Evolutionary conservation across 2,113 vertebrate species (phyloP).

Genomic region (Equus przewalskii): DNA sequence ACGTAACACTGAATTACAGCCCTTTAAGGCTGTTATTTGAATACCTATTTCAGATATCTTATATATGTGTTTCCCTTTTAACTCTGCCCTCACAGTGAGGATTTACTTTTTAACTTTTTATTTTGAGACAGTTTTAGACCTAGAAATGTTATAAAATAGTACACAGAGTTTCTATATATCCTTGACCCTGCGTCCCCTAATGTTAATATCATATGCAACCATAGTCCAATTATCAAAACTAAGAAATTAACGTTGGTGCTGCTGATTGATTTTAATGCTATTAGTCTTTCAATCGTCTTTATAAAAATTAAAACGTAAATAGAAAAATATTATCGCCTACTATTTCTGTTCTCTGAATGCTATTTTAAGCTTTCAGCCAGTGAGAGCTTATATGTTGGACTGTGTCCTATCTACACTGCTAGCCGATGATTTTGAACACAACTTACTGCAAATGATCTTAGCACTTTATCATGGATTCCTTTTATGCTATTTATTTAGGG

Average conservation of each 20-base stretch:
- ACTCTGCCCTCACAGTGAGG: neutral
- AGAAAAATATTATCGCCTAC: neutral
- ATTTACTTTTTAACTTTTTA: neutral
- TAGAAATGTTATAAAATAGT: neutral
- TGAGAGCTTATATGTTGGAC: neutral
- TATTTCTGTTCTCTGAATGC: neutral
- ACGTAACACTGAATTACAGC: neutral
- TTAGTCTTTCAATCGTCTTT: neutral
- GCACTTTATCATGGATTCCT: neutral
- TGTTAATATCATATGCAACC: neutral
- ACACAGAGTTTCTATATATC: neutral
- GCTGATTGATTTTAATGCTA: neutral
- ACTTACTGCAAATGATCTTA: neutral
- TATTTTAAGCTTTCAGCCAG: neutral
- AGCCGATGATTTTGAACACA: neutral
- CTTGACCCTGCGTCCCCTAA: neutral
- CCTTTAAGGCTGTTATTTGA: constrained; percentile 4
- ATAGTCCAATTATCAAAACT: neutral
- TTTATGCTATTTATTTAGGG: neutral
- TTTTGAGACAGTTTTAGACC: neutral
- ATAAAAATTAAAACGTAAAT: neutral
- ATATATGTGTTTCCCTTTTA: neutral
- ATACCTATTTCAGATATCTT: constrained; percentile 18
- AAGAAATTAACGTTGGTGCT: neutral
- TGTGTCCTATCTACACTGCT: neutral